phyloP scores from a whole-genome alignment of 2,888 invertebrate genomes.

The Tenthredo notha region DNA sequence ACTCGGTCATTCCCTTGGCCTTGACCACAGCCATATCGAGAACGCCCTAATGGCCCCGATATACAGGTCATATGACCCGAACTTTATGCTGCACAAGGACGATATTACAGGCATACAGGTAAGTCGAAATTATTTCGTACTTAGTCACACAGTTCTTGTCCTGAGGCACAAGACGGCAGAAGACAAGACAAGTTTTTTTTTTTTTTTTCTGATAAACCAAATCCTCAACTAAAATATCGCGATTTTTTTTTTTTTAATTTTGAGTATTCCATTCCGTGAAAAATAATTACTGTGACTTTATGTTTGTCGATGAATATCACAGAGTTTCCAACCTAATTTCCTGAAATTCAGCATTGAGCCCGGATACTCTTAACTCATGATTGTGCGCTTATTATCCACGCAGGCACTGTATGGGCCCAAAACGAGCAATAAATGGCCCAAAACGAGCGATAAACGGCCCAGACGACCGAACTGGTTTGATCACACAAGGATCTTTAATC shows the following conservation, averaged over 20 bases:
- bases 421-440: not conserved
- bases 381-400: not conserved
- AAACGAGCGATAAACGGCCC: not conserved
- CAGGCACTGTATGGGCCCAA: conserved; percentile 12
- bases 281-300: too few species aligned
- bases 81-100: conserved; percentile 90
- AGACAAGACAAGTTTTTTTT: not conserved
- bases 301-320: too few species aligned
- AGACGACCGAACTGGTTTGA: too few species aligned
- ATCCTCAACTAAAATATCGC: not conserved
- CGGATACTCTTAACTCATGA: too few species aligned
- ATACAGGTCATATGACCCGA: conserved; percentile 83
- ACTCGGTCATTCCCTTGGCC: conserved; percentile 95
- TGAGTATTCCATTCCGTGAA: too few species aligned
- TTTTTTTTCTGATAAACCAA: not conserved
- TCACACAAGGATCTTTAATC: too few species aligned
- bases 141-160: too few species aligned
- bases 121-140: conserved; percentile 55
- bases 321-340: too few species aligned
- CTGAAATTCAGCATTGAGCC: too few species aligned
- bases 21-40: conserved; percentile 93
- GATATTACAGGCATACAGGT: conserved; percentile 90
- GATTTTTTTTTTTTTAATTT: too few species aligned
- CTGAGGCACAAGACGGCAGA: too few species aligned
- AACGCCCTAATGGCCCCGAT: conserved; percentile 95